phyloP scores from a whole-genome alignment of 2,797 vertebrate species.

The Adrianichthys oophorus region DNA sequence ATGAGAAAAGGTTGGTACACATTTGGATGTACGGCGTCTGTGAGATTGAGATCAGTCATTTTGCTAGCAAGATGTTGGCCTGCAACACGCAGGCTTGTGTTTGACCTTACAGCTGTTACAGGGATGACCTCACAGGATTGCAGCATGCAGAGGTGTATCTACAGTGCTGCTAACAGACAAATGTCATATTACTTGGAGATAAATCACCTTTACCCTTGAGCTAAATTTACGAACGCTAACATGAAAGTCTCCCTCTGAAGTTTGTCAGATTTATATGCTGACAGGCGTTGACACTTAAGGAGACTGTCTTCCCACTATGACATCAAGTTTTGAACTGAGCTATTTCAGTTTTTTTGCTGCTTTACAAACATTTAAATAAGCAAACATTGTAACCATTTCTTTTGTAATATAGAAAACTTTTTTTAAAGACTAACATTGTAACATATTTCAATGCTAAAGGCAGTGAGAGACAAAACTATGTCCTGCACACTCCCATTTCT shows the following conservation, averaged over 20 bases:
- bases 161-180: slow-evolving; percentile 65
- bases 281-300: slow-evolving; percentile 62
- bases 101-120: slow-evolving; percentile 51
- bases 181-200: slow-evolving; percentile 65
- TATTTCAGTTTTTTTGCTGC: slow-evolving; percentile 4
- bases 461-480: not conserved
- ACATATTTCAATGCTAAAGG: slow-evolving; percentile 2
- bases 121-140: slow-evolving; percentile 32
- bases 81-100: slow-evolving; percentile 15
- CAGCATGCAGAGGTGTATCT: slow-evolving; percentile 33
- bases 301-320: slow-evolving; percentile 25
- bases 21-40: no score
- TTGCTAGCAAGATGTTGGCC: slow-evolving; percentile 1
- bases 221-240: slow-evolving; percentile 17
- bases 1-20: no score
- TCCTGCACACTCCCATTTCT: slow-evolving; percentile 34
- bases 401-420: slow-evolving; percentile 5
- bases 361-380: slow-evolving; percentile 3
- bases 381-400: not conserved
- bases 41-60: not conserved
- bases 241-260: slow-evolving; percentile 47
- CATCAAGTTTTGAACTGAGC: slow-evolving; percentile 3
- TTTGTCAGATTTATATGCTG: slow-evolving; percentile 68
- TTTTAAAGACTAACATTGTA: not conserved
- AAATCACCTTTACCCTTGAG: slow-evolving; percentile 49